Conservation (phyloP, 37 sponge, comb jelly and placozoan genomes). For the Petrosia ficiformis region DNA sequence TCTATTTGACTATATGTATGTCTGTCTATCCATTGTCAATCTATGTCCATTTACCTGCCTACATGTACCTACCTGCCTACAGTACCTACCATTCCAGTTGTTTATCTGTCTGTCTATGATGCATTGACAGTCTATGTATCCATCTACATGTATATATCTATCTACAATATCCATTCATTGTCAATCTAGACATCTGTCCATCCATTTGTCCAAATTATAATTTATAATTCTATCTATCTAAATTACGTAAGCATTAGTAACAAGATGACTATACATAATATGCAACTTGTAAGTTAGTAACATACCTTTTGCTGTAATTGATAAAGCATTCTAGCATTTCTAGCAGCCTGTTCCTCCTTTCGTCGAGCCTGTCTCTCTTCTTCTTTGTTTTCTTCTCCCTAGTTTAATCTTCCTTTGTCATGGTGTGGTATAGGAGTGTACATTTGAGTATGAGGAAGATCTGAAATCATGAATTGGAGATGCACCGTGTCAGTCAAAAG, state of each 20-base stretch:
- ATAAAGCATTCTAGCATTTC: constrained; percentile 51
- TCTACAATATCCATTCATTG: too few species aligned
- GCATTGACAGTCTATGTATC: too few species aligned
- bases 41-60: too few species aligned
- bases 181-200: background rate
- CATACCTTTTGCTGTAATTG: constrained; percentile 57
- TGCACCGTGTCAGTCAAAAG: too few species aligned
- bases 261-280: background rate
- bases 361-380: constrained; percentile 32
- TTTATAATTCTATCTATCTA: background rate
- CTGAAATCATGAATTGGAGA: too few species aligned
- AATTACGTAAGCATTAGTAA: background rate
- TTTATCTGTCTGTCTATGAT: too few species aligned
- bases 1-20: too few species aligned
- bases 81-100: too few species aligned
- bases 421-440: background rate
- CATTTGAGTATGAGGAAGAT: too few species aligned
- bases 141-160: too few species aligned
- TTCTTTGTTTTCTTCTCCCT: constrained; percentile 28
- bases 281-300: background rate
- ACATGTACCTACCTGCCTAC: too few species aligned
- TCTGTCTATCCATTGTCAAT: too few species aligned
- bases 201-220: background rate
- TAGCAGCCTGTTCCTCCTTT: constrained; percentile 33
- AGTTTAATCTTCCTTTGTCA: constrained; percentile 6